These are phyloP conservation scores for Carduelis carduelis DNA, from an alignment of 2,797 vertebrate species.

Conservation along the genomic window DNA sequence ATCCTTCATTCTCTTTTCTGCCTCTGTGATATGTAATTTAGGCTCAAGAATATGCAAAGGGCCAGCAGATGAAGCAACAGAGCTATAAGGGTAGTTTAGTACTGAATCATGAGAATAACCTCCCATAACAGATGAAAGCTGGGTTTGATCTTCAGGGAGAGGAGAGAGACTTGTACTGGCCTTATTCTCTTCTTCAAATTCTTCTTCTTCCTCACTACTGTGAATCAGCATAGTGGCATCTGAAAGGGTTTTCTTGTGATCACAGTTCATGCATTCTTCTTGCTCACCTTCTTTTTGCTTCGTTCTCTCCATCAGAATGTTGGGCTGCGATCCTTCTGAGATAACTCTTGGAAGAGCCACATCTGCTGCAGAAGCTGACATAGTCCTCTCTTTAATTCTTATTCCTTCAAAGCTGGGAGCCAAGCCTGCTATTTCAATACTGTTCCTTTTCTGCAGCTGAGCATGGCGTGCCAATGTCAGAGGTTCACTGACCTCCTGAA, in stretches of 20 bases:
- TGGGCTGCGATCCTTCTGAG: conserved; percentile 82
- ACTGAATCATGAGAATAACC: conserved; percentile 78
- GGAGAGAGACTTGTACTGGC: conserved; percentile 65
- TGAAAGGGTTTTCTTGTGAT: conserved; percentile 94
- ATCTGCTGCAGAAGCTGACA: conserved; percentile 86
- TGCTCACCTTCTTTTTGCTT: conserved; percentile 76
- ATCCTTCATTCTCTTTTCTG: conserved; percentile 73
- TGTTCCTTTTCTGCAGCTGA: conserved; percentile 90
- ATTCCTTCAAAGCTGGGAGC: conserved; percentile 87
- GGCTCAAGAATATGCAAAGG: conserved; percentile 83
- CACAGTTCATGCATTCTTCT: conserved; percentile 77
- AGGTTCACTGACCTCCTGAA: conserved; percentile 96
- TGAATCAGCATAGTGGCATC: conserved; percentile 98
- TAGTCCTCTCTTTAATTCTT: conserved; percentile 87
- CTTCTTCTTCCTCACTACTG: conserved; percentile 94
- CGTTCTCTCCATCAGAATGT: conserved; percentile 78
- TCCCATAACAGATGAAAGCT: conserved; percentile 72
- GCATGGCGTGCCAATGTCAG: conserved; percentile 80
- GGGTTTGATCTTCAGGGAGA: conserved; percentile 69
- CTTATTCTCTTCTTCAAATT: conserved; percentile 84
- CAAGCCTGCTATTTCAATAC: conserved; percentile 91
- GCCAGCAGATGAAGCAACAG: conserved; percentile 69
- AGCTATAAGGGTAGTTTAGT: conserved; percentile 79
- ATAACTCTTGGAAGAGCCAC: conserved; percentile 61
- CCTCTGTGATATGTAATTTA: conserved; percentile 78